Percentiles rank a stretch among this genome's conserved stretches.
phyloP scores from a whole-genome alignment of 2,797 vertebrate genomes.

The Peromyscus aztecus region DNA sequence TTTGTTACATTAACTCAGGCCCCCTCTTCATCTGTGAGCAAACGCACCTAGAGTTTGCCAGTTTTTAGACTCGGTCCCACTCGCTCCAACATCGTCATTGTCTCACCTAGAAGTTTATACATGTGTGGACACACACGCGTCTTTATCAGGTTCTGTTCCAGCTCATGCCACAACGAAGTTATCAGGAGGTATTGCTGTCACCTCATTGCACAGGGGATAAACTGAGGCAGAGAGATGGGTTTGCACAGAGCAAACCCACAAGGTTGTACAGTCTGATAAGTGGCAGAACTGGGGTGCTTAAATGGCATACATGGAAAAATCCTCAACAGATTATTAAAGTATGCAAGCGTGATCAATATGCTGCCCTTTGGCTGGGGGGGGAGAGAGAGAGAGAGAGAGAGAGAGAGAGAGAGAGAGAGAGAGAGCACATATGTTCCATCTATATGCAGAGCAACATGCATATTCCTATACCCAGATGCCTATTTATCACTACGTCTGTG shows the following conservation, averaged over 20 bases:
- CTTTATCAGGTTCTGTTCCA: background rate
- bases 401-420: background rate
- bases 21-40: background rate
- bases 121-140: background rate
- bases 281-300: background rate
- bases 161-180: background rate
- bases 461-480: background rate
- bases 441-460: background rate
- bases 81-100: background rate
- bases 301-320: background rate
- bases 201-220: background rate
- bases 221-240: background rate
- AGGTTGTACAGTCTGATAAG: background rate
- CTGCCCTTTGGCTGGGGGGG: background rate
- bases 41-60: background rate
- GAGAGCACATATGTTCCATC: background rate
- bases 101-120: background rate
- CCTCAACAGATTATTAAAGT: slow-evolving; percentile 27
- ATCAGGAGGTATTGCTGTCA: background rate
- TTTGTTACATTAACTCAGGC: no score
- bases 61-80: background rate
- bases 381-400: background rate
- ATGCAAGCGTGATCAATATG: background rate
- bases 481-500: background rate
- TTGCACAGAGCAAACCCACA: background rate